Percentiles rank a stretch among this genome's conserved stretches.
Evolutionary conservation across 2,113 vertebrate species (phyloP).

Genomic region (Eulacestoma nigropectus): DNA sequence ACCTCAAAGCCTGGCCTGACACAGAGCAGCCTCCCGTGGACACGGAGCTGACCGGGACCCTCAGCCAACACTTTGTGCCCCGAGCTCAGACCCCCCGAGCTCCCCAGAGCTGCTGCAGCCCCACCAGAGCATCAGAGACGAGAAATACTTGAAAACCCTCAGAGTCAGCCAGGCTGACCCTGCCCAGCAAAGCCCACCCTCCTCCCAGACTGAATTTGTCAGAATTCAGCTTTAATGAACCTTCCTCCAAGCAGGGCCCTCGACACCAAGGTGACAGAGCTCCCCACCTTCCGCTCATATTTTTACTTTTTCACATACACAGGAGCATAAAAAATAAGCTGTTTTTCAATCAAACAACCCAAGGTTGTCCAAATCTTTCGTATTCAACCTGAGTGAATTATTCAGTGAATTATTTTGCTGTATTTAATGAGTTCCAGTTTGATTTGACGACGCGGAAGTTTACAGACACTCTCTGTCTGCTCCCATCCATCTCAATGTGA

Average conservation of each 20-base stretch:
- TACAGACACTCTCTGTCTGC: neutral
- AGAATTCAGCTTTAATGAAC: neutral
- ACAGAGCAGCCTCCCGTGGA: neutral
- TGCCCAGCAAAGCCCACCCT: neutral
- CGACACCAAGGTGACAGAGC: neutral
- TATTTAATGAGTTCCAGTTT: constrained; percentile 51
- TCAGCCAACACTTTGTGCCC: neutral
- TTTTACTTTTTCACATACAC: neutral
- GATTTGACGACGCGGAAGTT: neutral
- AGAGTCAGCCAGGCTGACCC: accelerated
- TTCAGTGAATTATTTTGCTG: constrained; percentile 51
- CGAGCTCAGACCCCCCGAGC: accelerated
- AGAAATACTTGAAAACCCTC: neutral
- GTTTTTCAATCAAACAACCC: constrained; percentile 44
- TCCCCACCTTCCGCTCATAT: neutral
- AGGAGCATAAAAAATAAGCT: constrained; percentile 34
- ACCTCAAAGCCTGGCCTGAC: neutral
- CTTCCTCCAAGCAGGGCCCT: neutral
- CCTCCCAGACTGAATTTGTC: neutral
- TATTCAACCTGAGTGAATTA: constrained; percentile 15
- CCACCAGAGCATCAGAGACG: neutral
- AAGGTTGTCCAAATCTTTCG: constrained; percentile 39
- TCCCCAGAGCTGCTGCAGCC: neutral
- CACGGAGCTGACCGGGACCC: neutral
- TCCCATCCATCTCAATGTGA: constrained; percentile 32